Conservation (phyloP, 2,797 vertebrate genomes). For the Morus bassanus region DNA sequence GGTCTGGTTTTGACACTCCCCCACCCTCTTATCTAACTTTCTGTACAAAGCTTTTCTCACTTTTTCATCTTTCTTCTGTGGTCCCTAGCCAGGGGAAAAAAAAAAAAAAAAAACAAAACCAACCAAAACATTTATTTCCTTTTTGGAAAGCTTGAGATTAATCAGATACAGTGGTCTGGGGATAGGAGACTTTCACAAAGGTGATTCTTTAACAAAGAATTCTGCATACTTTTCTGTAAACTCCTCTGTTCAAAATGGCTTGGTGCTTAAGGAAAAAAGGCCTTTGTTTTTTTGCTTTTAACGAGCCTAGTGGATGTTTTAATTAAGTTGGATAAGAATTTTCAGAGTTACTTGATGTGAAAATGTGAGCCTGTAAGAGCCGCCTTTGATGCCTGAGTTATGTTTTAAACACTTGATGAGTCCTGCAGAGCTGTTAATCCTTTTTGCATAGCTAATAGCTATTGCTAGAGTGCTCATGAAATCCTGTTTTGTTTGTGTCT, state of each 20-base stretch:
- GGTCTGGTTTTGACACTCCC: slow-evolving; percentile 38
- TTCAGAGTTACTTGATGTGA: slow-evolving; percentile 48
- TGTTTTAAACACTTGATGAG: slow-evolving; percentile 46
- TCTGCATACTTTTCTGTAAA: background rate
- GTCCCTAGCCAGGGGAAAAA: background rate
- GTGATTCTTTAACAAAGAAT: background rate
- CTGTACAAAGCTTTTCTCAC: slow-evolving; percentile 42
- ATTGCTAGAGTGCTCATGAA: background rate
- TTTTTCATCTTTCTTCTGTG: slow-evolving; percentile 52
- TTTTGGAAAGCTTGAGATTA: background rate
- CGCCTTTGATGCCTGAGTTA: slow-evolving; percentile 36
- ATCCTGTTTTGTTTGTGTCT: background rate
- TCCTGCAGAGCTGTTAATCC: slow-evolving; percentile 54
- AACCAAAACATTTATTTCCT: background rate
- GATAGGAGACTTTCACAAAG: background rate
- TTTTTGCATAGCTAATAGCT: slow-evolving; percentile 56
- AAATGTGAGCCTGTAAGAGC: slow-evolving; percentile 26
- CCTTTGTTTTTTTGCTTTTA: background rate
- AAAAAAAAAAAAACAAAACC: background rate
- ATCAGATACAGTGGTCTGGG: background rate
- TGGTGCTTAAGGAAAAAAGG: background rate
- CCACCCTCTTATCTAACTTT: slow-evolving; percentile 55
- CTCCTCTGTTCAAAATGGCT: background rate
- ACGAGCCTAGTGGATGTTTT: slow-evolving; percentile 1
- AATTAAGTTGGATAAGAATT: slow-evolving; percentile 54